Base-by-base conservation (phyloP, 2,797 vertebrate species). In the Nyctalus aviator region DNA sequence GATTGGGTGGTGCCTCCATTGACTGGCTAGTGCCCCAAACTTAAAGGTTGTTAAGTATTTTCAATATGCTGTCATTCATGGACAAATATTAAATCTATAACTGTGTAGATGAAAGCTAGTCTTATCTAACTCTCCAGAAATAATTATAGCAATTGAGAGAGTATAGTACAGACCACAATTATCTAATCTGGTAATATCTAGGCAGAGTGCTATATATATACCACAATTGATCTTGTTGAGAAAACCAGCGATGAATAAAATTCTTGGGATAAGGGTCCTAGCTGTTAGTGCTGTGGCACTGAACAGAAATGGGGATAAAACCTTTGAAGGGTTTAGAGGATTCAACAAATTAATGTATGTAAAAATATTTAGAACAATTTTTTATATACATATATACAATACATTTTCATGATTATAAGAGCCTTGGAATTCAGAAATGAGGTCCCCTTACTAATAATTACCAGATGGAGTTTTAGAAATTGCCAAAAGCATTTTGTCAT, bases 81-180 rank as follows among this genome's bases (percentile, higher is more conserved):
- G 30, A 78, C 27, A 90, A 90, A 94, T 79, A 90, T 55, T 62
- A 89, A 84, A 72, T 64, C 25, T 25, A 84, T 84, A 64, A 78
- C 9, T 44, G 1, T 84, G 44, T 10, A 84, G 21, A 27, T 50
- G 8, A 72, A 90, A 84, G 25, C 81, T 37, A n/a, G 76, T 86
- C 32, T n/a, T 72, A 48, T 10, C 46, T 86, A 72, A 79, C n/a
- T 71, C 27, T 77, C 9, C 27, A 71, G 53, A 64, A 64, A 30
- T 62, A 92, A 72, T 50, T 53, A 46, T 25, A 13, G 53, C 55
- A 72, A 78, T 53, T 59, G 79, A 76, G 35, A 86, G 32, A 72
- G 14, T 35, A 35, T 27, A 71, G 44, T 57, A 37, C 46, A 76
- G 77, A 71, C 15, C 20, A 72, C 7, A 53, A 44, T 18, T 71